A percentile compares a stretch with the other conserved stretches of the same genome.
phyloP scores from a whole-genome alignment of 1,140 invertebrate genomes.

The Scylla paramamosain region DNA sequence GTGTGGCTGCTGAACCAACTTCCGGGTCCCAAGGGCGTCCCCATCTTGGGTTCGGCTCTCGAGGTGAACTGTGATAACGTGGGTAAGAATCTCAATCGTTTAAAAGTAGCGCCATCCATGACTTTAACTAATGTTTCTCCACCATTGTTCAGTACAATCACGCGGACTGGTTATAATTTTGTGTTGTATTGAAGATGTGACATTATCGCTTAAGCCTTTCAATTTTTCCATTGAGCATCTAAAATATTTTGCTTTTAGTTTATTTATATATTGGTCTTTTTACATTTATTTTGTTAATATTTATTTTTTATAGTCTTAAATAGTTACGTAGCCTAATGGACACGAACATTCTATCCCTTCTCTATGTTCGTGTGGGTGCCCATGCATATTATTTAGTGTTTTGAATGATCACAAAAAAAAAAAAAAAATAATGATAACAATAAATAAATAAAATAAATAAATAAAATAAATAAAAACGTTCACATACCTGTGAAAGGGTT shows the following conservation, averaged over 20 bases:
- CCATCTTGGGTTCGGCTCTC: background rate
- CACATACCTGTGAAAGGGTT: background rate
- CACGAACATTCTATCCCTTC: background rate
- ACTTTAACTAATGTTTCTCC: no score
- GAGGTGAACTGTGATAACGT: background rate
- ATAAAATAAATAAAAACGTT: background rate
- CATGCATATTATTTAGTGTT: background rate
- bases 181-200: no score
- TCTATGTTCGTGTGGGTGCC: background rate
- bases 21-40: slow-evolving; percentile 22
- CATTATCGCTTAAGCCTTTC: no score
- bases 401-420: background rate
- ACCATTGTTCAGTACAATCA: no score
- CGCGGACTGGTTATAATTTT: no score
- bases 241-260: background rate
- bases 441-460: background rate
- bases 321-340: background rate
- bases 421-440: background rate
- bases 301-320: background rate
- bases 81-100: background rate
- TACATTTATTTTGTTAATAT: background rate
- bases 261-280: background rate
- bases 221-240: no score
- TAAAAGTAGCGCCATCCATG: no score
- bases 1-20: slow-evolving; percentile 43